Conservation (phyloP, 2,113 vertebrate species). For the Chitala chitala region DNA sequence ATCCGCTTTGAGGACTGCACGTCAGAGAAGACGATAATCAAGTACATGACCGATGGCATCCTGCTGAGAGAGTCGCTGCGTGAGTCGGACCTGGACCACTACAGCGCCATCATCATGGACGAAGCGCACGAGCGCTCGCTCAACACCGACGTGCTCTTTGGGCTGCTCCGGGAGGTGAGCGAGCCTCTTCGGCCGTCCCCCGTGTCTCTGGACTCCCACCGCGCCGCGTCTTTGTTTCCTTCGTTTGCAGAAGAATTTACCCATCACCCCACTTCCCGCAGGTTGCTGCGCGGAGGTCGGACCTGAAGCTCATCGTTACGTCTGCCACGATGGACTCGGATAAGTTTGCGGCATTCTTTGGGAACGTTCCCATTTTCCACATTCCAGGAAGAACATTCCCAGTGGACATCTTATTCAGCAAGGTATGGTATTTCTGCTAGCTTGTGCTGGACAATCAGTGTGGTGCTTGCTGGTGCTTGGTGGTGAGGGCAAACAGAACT, state of each 20-base stretch:
- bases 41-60: slow-evolving; percentile 98
- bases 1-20: slow-evolving; percentile 99
- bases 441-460: not conserved
- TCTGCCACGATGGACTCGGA: slow-evolving; percentile 98
- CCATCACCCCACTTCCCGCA: slow-evolving; percentile 40
- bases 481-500: too few relatives aligned
- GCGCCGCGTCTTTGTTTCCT: not conserved
- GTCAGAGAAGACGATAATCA: slow-evolving; percentile 89
- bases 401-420: slow-evolving; percentile 95
- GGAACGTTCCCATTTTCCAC: slow-evolving; percentile 93
- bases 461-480: not conserved
- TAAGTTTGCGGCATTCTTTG: slow-evolving; percentile 94
- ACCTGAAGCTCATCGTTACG: slow-evolving; percentile 94
- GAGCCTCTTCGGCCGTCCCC: not conserved
- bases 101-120: slow-evolving; percentile 97
- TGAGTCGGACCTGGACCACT: slow-evolving; percentile 94
- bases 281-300: slow-evolving; percentile 91
- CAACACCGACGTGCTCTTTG: slow-evolving; percentile 94
- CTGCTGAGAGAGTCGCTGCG: slow-evolving; percentile 92
- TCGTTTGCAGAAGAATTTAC: too few relatives aligned
- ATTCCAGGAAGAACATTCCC: slow-evolving; percentile 96
- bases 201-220: not conserved
- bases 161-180: slow-evolving; percentile 86
- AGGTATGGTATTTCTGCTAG: slow-evolving; percentile 63
- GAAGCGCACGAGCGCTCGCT: slow-evolving; percentile 94